phyloP scores from a whole-genome alignment of 2,888 invertebrate genomes.

The Microctonus brassicae region DNA sequence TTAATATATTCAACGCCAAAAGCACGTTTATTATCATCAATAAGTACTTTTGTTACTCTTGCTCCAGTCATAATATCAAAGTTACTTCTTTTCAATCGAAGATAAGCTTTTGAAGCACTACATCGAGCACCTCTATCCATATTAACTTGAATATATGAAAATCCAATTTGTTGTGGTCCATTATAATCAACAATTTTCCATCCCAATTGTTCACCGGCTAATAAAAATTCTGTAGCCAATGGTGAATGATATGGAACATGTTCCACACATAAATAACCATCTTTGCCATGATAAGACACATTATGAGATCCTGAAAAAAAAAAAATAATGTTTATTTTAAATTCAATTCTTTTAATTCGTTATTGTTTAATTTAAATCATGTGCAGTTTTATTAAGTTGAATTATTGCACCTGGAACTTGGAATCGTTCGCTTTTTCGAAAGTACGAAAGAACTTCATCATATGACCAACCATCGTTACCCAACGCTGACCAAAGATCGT shows the following conservation, averaged over 20 bases:
- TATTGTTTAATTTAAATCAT: background rate
- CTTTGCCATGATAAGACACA: constrained; percentile 64
- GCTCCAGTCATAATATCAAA: constrained; percentile 62
- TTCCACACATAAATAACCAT: constrained; percentile 67
- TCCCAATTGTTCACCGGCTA: constrained; percentile 65
- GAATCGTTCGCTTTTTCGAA: constrained; percentile 46
- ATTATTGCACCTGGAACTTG: constrained; percentile 40
- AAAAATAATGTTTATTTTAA: background rate
- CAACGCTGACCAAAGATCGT: constrained; percentile 45
- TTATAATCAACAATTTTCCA: constrained; percentile 68
- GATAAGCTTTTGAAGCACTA: constrained; percentile 73
- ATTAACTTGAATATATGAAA: constrained; percentile 72
- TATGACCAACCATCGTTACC: constrained; percentile 50
- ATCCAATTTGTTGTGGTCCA: constrained; percentile 71
- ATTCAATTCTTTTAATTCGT: background rate
- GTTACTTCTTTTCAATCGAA: constrained; percentile 68
- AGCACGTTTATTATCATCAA: constrained; percentile 59
- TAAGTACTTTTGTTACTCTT: constrained; percentile 57
- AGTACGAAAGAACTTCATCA: constrained; percentile 47
- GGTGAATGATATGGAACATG: constrained; percentile 65
- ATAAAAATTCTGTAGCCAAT: constrained; percentile 62
- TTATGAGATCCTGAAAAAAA: constrained; percentile 73
- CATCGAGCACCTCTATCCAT: constrained; percentile 71
- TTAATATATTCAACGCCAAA: constrained; percentile 70
- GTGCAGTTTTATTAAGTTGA: constrained; percentile 9